Evolutionary conservation across 1,140 invertebrate genomes (phyloP).

Genomic region (Oreohelix idahoensis): DNA sequence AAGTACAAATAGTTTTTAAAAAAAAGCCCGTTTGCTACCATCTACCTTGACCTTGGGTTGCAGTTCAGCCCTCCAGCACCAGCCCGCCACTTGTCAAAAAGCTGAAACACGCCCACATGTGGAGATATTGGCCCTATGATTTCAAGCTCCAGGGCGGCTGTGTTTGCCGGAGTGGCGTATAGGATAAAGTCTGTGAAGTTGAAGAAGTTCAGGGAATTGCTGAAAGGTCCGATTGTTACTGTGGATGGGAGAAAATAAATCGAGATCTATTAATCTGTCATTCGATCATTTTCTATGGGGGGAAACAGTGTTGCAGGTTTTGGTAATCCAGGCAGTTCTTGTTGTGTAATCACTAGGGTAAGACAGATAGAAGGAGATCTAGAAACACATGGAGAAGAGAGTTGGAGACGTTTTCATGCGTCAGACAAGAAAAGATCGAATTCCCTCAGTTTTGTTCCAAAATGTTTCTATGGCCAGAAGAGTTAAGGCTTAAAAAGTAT

Average conservation of each 20-base stretch:
- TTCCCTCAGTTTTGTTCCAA: no score
- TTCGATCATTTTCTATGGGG: neutral
- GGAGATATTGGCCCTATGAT: neutral
- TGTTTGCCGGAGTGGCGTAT: conserved; percentile 25
- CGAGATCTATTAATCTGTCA: no score
- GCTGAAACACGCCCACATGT: conserved; percentile 29
- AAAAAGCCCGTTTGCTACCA: no score
- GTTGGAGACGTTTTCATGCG: neutral
- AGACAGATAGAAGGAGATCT: no score
- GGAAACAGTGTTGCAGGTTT: neutral
- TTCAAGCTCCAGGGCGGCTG: conserved; percentile 11
- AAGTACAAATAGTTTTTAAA: no score
- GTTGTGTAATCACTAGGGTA: no score
- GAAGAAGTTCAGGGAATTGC: conserved; percentile 32
- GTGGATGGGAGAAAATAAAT: no score
- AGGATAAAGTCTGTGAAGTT: conserved; percentile 36
- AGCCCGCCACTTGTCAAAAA: conserved; percentile 27
- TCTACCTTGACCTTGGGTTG: conserved; percentile 32
- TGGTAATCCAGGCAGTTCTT: no score
- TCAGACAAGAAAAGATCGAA: no score
- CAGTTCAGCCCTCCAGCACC: conserved; percentile 32
- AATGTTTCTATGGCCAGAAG: no score
- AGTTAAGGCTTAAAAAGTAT: no score
- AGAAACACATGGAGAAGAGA: no score
- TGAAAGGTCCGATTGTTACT: conserved; percentile 36